Evolutionary conservation across 2,888 invertebrate species (phyloP), one percentile per base, ranked within the genome.

Genomic region (Caradrina clavipalpis): DNA sequence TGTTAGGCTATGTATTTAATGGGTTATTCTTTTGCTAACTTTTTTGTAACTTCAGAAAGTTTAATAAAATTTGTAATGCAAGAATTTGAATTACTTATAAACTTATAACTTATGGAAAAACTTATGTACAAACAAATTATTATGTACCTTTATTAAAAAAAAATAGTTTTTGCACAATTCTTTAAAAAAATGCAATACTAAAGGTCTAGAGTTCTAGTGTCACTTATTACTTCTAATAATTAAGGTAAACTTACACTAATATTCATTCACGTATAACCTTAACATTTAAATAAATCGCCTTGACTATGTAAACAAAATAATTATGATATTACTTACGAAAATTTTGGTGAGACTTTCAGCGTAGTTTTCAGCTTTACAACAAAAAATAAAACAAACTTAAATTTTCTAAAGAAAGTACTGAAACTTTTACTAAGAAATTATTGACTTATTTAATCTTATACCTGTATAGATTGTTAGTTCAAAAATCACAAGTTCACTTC

Each of bases 401-500:
- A 8, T 42, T 56, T 59, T 15, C 1, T 7, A 47, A 22, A 5
- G 11, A 71, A 50, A 45, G 11, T 22, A 21, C 1, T 22, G 8
- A 22, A 53, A 39, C 31, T 39, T 31, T 8, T 35, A 6, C 0
- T 13, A 13, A 0, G 2, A 22, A 42, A 11, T 11, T 7, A 13
- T 15, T 17, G 13, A 45, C 0, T 51, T 45, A 49, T 11, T 21
- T 8, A n/a, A 21, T 8, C 2, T 10, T 15, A 21, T 6, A 1
- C 13, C 39, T 51, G 15, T 35, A 21, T 2, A 11, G 26, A 53
- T 5, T 7, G 2, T 42, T 3, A n/a, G 35, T 55, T 67, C 11
- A 17, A 2, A 53, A 58, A 58, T 49, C 79, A 78, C 76, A 45
- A n/a, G 47, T 31, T 60, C 77, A 77, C 79, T 62, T 62, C 61